These are phyloP conservation scores for Siniperca scherzeri DNA, from an alignment of 2,797 vertebrate species.

Conservation along the genomic window DNA sequence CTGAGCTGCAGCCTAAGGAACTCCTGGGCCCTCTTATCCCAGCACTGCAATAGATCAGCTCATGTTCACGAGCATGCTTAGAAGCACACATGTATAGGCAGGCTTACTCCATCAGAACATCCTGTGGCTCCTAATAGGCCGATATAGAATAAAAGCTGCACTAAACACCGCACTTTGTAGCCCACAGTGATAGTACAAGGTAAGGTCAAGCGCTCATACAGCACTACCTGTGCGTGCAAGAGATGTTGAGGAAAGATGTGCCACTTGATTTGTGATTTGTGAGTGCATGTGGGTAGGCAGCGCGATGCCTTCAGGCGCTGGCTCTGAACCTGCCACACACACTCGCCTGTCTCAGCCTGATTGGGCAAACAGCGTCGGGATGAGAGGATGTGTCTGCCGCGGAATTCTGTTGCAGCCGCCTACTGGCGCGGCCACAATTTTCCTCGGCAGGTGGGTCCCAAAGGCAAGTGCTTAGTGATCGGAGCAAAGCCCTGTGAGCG, in stretches of 20 bases:
- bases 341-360: slow-evolving; percentile 75
- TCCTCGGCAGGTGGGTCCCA: slow-evolving; percentile 82
- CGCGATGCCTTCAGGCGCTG: slow-evolving; percentile 73
- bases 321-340: slow-evolving; percentile 82
- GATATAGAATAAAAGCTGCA: slow-evolving; percentile 78
- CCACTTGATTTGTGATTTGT: slow-evolving; percentile 77
- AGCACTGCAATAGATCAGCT: slow-evolving; percentile 71
- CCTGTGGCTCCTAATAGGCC: slow-evolving; percentile 78
- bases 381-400: slow-evolving; percentile 83
- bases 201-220: slow-evolving; percentile 66
- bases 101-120: slow-evolving; percentile 64
- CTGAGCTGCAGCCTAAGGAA: slow-evolving; percentile 84
- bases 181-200: slow-evolving; percentile 68
- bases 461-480: slow-evolving; percentile 84
- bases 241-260: slow-evolving; percentile 61
- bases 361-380: slow-evolving; percentile 75
- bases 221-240: slow-evolving; percentile 69
- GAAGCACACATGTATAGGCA: slow-evolving; percentile 63
- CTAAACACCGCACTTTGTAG: slow-evolving; percentile 65
- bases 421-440: slow-evolving; percentile 72
- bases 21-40: slow-evolving; percentile 81
- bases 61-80: slow-evolving; percentile 60
- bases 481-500: slow-evolving; percentile 85
- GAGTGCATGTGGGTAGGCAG: slow-evolving; percentile 74
- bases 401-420: slow-evolving; percentile 71